Conservation (phyloP, 2,113 vertebrate genomes). For the Microtus pennsylvanicus region DNA sequence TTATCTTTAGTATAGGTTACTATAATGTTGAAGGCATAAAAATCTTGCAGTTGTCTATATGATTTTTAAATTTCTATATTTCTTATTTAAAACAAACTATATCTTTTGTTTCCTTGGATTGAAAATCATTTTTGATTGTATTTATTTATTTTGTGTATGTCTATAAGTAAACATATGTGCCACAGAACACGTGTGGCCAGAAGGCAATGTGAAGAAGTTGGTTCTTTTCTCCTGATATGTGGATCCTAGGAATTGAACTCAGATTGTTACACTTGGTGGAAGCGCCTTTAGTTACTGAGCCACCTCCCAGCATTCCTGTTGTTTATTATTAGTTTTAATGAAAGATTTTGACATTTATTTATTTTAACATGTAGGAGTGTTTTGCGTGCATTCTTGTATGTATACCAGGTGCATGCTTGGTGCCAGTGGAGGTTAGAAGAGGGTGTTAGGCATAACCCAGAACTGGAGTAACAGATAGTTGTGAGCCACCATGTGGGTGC, state of each 20-base stretch:
- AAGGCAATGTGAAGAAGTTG: background rate
- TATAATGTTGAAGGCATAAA: slow-evolving; percentile 12
- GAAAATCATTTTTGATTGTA: background rate
- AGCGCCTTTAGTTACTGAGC: background rate
- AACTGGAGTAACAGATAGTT: background rate
- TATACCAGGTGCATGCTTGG: background rate
- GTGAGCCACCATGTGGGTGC: background rate
- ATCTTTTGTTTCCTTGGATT: background rate
- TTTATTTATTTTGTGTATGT: background rate
- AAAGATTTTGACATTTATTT: background rate
- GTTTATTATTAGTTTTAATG: background rate
- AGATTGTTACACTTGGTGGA: background rate
- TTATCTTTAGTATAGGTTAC: slow-evolving; percentile 40
- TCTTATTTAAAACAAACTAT: background rate
- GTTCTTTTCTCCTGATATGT: no score
- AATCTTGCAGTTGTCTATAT: background rate
- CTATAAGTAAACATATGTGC: background rate
- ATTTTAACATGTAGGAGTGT: background rate
- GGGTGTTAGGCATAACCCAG: background rate
- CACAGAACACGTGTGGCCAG: no score
- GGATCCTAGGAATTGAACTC: background rate
- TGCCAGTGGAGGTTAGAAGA: background rate
- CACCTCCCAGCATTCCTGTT: background rate
- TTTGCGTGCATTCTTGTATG: background rate
- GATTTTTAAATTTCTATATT: background rate